phyloP scores from a whole-genome alignment of 92 coral and sea anemone genomes.

The Heteractis magnifica region DNA sequence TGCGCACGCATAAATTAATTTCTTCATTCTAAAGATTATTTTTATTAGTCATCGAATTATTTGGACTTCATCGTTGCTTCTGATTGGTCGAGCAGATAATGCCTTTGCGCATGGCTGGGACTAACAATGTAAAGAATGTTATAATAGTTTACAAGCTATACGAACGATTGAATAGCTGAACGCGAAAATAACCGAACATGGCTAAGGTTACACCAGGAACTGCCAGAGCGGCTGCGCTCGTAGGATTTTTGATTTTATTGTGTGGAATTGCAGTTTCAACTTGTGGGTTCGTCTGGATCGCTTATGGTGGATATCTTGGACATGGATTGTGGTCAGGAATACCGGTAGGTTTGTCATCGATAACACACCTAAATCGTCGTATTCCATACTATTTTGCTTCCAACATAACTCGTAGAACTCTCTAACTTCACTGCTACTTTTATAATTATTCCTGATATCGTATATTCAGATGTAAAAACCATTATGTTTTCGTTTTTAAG shows the following conservation, averaged over 20 bases:
- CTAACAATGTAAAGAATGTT: constrained; percentile 24
- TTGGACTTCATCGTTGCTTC: neutral
- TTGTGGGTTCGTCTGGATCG: constrained; percentile 47
- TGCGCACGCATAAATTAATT: constrained; percentile 11
- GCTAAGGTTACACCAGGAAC: constrained; percentile 18
- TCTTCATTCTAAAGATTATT: constrained; percentile 4
- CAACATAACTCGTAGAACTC: too few species aligned
- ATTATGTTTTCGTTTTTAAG: too few species aligned
- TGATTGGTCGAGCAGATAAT: constrained; percentile 23
- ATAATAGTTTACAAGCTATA: constrained; percentile 30
- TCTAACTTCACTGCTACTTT: too few species aligned
- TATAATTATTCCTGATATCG: too few species aligned
- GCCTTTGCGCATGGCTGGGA: constrained; percentile 27
- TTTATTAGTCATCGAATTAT: constrained; percentile 23
- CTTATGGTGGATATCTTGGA: constrained; percentile 39
- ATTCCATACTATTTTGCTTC: neutral
- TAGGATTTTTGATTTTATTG: constrained; percentile 35
- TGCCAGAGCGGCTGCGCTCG: constrained; percentile 38
- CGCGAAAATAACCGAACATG: constrained; percentile 28
- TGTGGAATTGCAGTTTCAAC: constrained; percentile 44
- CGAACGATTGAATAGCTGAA: constrained; percentile 25
- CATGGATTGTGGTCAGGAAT: constrained; percentile 62
- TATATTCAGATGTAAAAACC: too few species aligned
- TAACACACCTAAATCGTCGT: constrained; percentile 6
- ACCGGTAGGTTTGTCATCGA: constrained; percentile 31